Conservation (phyloP, 2,113 vertebrate species). For the Neoarius graeffei region DNA sequence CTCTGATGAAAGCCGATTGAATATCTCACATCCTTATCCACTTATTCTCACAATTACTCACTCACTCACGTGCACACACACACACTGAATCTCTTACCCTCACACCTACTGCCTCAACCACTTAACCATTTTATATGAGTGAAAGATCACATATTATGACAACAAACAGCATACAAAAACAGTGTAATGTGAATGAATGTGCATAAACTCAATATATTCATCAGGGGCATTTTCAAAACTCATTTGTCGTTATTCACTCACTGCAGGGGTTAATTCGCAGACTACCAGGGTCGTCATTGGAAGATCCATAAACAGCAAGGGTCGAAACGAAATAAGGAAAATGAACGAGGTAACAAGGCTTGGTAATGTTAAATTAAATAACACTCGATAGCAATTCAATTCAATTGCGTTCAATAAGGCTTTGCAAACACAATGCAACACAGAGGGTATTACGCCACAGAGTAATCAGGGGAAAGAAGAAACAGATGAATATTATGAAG, state of each 20-base stretch:
- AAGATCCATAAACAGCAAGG: background rate
- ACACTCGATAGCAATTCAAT: too few species aligned
- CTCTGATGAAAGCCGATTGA: background rate
- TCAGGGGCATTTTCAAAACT: background rate
- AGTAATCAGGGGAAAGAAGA: background rate
- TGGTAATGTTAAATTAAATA: background rate
- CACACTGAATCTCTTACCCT: background rate
- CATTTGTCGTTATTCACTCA: background rate
- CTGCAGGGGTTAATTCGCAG: background rate
- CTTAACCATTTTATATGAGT: background rate
- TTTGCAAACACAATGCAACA: background rate
- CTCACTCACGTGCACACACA: constrained; percentile 4
- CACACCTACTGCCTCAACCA: background rate
- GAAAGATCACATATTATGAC: background rate
- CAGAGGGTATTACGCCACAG: background rate
- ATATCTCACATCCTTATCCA: background rate
- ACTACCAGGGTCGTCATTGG: background rate
- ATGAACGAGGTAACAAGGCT: background rate
- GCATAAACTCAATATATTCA: background rate
- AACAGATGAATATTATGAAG: constrained; percentile 12
- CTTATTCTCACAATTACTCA: background rate
- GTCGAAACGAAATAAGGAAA: background rate
- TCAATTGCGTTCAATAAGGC: background rate
- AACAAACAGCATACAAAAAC: background rate
- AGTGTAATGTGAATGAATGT: background rate